phyloP scores from a whole-genome alignment of 1,140 invertebrate genomes.

The Euschistus heros region DNA sequence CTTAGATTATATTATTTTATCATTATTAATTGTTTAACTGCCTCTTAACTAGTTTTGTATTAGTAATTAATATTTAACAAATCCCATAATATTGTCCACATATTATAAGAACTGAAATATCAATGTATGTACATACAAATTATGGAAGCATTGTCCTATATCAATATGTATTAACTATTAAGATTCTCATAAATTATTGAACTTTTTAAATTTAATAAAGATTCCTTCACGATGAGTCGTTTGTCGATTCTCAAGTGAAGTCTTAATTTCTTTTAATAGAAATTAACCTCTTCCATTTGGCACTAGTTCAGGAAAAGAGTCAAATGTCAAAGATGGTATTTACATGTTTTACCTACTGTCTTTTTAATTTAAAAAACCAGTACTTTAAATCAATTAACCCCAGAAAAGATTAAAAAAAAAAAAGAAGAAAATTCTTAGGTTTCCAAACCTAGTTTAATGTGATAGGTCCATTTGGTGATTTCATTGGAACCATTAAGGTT shows the following conservation, averaged over 20 bases:
- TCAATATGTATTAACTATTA: slow-evolving; percentile 1
- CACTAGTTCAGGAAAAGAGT: neutral
- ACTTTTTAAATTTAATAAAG: neutral
- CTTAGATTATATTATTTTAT: slow-evolving; percentile 11
- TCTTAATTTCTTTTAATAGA: neutral
- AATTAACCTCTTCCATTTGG: slow-evolving; percentile 22
- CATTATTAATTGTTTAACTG: slow-evolving; percentile 12
- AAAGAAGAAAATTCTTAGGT: neutral
- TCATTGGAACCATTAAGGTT: slow-evolving; percentile 5
- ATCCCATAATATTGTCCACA: neutral
- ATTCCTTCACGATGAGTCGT: slow-evolving; percentile 20
- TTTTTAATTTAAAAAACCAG: neutral
- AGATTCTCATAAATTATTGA: neutral
- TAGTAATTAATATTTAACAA: slow-evolving; percentile 9
- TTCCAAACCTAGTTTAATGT: slow-evolving; percentile 17
- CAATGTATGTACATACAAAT: neutral
- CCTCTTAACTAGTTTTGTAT: slow-evolving; percentile 1
- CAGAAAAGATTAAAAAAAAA: neutral
- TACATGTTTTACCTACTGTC: neutral
- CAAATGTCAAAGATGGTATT: slow-evolving; percentile 23
- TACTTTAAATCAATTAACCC: neutral
- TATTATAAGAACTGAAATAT: slow-evolving; percentile 9
- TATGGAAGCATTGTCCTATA: neutral
- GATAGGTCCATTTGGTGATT: slow-evolving; percentile 16
- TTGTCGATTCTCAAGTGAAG: slow-evolving; percentile 17